Base-by-base conservation (phyloP, 2,888 invertebrate genomes). In the Penaeus monodon region DNA sequence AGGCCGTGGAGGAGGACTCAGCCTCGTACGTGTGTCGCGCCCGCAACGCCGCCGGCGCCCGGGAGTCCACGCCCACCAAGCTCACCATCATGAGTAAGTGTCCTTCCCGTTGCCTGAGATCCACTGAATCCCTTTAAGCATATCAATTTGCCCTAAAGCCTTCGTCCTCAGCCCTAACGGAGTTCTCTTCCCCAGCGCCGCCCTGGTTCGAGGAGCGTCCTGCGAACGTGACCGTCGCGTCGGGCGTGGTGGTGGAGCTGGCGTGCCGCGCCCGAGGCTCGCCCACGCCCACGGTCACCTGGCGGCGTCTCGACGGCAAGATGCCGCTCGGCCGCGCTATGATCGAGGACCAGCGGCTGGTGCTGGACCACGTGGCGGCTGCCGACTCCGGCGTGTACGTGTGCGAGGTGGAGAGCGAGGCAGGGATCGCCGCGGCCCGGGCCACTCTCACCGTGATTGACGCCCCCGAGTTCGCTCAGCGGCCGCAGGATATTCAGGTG, bases 1-100 rank as follows among this genome's bases (percentile, higher is more conserved):
- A 97, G 92, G 97, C 97, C 91, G 94, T 96, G 91, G 96, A 96
- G 92, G 94, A 95, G 90, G 98, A 98, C 93, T 97, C 97, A 92
- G 98, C 98, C 85, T 95, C 96, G 90, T 98, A 98, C 93, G 95
- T 96, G 92, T 98, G 98, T 93, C 94, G 97, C 89, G 98, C 98
- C 6, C 96, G 96, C 91, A 98, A 98, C 93, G 95, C 97, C 92
- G 97, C 97, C 74, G 98, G 98, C 76, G 95, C 95, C 91, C 97
- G 97, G 81, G 76, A 85, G 93, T 96, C 96, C 81, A 94, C 94
- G 91, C 94, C 95, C 90, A 97, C 97, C 88, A 95, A 95, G 90
- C 94, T 98, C 90, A 96, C 96, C 91, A 97, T 98, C 89, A 96
- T 96, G 92, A 95, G 96, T 95, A 93, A 94, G 93, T 91, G 2